Conservation (phyloP, 2,888 invertebrate species). For the Tetropium fuscum region DNA sequence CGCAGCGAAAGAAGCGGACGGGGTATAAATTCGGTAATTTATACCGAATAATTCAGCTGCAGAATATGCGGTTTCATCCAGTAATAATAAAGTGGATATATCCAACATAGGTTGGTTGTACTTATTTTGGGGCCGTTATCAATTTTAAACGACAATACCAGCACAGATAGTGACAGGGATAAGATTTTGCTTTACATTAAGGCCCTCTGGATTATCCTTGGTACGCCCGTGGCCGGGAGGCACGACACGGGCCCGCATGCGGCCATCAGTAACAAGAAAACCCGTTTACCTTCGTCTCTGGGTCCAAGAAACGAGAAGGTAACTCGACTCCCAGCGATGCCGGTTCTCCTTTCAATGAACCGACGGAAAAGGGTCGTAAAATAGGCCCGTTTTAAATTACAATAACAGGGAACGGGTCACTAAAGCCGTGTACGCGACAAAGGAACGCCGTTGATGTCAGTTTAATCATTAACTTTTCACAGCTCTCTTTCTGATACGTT, state of each 20-base stretch:
- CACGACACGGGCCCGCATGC: constrained; percentile 21
- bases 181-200: too few species aligned
- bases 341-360: constrained; percentile 27
- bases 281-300: constrained; percentile 62
- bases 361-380: constrained; percentile 26
- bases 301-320: constrained; percentile 31
- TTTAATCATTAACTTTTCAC: constrained; percentile 7
- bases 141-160: too few species aligned
- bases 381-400: constrained; percentile 26
- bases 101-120: too few species aligned
- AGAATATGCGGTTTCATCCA: too few species aligned
- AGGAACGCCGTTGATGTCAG: constrained; percentile 18
- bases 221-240: constrained; percentile 26
- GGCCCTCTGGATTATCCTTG: too few species aligned
- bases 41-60: too few species aligned
- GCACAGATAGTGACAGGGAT: too few species aligned
- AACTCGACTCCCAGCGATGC: constrained; percentile 30
- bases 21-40: too few species aligned
- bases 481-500: too few species aligned
- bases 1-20: too few species aligned
- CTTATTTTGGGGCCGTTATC: too few species aligned
- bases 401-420: constrained; percentile 24
- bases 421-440: constrained; percentile 9
- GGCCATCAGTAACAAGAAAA: constrained; percentile 46
- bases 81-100: too few species aligned